A percentile compares a stretch with the other conserved stretches of the same genome.
Evolutionary conservation across 2,888 invertebrate genomes (phyloP).

Genomic region (Mystacides longicornis): DNA sequence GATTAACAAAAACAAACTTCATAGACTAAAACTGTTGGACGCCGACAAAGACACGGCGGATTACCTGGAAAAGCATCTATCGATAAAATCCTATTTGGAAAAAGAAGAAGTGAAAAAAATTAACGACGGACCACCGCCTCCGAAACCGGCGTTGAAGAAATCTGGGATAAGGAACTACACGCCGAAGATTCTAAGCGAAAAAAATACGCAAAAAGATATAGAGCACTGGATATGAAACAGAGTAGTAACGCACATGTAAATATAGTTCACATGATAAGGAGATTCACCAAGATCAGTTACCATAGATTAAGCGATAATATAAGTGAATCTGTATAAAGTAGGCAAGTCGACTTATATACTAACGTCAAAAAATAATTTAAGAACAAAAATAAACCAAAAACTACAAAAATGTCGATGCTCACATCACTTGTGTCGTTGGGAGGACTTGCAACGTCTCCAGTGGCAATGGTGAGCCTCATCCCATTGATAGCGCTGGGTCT

Average conservation of each 20-base stretch:
- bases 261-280: not conserved
- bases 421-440: constrained; percentile 35
- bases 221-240: constrained; percentile 57
- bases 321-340: no score
- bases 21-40: constrained; percentile 42
- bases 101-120: constrained; percentile 43
- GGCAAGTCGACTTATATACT: no score
- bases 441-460: constrained; percentile 54
- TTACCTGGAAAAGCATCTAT: constrained; percentile 48
- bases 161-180: constrained; percentile 63
- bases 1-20: constrained; percentile 44
- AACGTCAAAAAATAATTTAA: not conserved
- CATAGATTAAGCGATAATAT: no score
- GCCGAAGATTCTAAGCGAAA: constrained; percentile 58
- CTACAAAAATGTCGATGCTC: constrained; percentile 11
- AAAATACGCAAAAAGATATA: constrained; percentile 47
- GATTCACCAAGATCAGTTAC: not conserved
- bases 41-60: constrained; percentile 34
- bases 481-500: constrained; percentile 75
- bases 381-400: not conserved
- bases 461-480: constrained; percentile 65
- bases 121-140: constrained; percentile 31
- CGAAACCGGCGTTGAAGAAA: constrained; percentile 38
- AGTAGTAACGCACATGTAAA: not conserved
- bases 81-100: constrained; percentile 49